phyloP scores from a whole-genome alignment of 35 echinoderm and acorn worm genomes.

The Ophiothrix spiculata region DNA sequence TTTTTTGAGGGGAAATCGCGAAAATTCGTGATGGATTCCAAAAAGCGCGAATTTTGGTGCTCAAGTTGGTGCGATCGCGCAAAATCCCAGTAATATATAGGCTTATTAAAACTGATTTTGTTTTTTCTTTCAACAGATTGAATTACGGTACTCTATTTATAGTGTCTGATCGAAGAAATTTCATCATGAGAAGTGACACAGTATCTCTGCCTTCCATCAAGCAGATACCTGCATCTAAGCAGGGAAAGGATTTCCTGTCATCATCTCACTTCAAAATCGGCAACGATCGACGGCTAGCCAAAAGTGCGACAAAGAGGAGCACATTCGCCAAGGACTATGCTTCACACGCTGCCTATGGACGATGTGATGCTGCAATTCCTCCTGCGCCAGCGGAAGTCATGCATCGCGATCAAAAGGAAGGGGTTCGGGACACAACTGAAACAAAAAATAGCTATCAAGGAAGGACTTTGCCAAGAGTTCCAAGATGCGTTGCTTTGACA shows the following conservation, averaged over 20 bases:
- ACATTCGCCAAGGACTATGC: conserved; percentile 86
- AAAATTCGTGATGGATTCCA: too few species aligned
- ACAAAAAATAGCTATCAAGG: conserved; percentile 66
- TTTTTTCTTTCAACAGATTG: too few species aligned
- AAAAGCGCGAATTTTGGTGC: too few species aligned
- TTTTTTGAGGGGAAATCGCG: too few species aligned
- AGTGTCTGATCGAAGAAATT: too few species aligned
- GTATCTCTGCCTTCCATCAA: conserved; percentile 58
- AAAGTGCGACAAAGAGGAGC: conserved; percentile 79
- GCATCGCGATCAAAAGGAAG: conserved; percentile 54
- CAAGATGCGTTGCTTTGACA: conserved; percentile 63
- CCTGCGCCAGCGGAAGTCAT: conserved; percentile 88
- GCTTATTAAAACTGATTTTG: too few species aligned
- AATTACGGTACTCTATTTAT: conserved; percentile 48
- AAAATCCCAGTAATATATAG: too few species aligned
- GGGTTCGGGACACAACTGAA: conserved; percentile 49
- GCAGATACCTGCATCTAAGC: conserved; percentile 44
- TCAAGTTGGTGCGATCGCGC: too few species aligned
- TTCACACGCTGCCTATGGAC: conserved; percentile 45
- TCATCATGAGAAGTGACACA: conserved; percentile 59
- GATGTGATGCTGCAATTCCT: conserved; percentile 44
- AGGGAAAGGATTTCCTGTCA: conserved; percentile 58
- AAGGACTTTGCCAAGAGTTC: conserved; percentile 53
- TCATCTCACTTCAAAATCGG: conserved; percentile 80
- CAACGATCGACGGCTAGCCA: conserved; percentile 66